Percentiles rank a stretch among this genome's conserved stretches.
These are phyloP conservation scores for Gopherus evgoodei DNA, from an alignment of 2,113 vertebrate genomes.

Conservation along the genomic window DNA sequence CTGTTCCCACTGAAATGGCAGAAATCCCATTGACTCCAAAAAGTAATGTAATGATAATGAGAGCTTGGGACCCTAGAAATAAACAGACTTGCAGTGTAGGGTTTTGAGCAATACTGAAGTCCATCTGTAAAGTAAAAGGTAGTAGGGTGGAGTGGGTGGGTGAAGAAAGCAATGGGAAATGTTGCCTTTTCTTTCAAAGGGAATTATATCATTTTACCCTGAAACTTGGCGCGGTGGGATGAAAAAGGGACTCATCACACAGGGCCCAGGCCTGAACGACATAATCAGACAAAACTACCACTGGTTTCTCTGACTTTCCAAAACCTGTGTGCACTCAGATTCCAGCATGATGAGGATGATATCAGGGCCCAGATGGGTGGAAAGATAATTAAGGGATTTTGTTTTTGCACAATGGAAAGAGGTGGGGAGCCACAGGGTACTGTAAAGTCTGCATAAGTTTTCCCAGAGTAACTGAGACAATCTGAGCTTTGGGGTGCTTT, in stretches of 20 bases:
- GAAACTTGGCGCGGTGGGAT: background rate
- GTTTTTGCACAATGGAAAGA: background rate
- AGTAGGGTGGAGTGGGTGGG: too few species aligned
- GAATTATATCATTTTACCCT: background rate
- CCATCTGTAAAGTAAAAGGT: background rate
- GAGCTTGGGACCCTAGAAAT: background rate
- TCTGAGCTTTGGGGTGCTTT: background rate
- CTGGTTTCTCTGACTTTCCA: background rate
- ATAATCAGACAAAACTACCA: background rate
- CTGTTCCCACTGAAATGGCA: accelerated
- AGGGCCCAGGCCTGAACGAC: background rate
- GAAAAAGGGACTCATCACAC: background rate
- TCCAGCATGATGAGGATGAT: background rate
- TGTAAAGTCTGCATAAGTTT: too few species aligned
- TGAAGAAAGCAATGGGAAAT: background rate
- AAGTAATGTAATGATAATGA: background rate
- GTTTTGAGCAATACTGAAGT: background rate
- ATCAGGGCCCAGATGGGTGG: accelerated
- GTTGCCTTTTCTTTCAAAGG: background rate
- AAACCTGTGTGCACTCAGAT: accelerated
- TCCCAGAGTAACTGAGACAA: background rate
- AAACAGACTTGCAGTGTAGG: background rate
- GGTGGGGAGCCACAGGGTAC: too few species aligned
- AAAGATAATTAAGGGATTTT: background rate
- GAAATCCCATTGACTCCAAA: background rate